Conservation (phyloP, 2,797 vertebrate genomes). For the Myotis myotis region DNA sequence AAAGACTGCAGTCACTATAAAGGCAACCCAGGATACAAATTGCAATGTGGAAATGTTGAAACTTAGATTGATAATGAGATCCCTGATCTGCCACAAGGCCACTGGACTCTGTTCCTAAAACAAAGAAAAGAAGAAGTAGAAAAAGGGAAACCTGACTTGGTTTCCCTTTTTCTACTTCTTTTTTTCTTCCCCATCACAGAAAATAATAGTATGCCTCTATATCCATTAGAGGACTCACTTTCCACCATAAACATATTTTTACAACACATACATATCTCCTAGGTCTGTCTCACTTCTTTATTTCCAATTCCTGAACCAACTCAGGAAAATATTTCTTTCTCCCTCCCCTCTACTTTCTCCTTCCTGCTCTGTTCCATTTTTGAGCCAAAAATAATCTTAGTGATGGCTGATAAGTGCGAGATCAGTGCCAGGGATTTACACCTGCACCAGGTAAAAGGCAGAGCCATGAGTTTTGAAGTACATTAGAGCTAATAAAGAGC, state of each 20-base stretch:
- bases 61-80: background rate
- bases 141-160: too few species aligned
- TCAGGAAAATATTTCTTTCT: background rate
- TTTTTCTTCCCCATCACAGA: background rate
- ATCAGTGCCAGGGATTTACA: conserved; percentile 48
- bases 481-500: conserved; percentile 53
- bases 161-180: background rate
- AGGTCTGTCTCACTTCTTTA: background rate
- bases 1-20: background rate
- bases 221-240: background rate
- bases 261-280: background rate
- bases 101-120: background rate
- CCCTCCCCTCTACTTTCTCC: conserved; percentile 20
- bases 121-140: too few species aligned
- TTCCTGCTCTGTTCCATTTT: conserved; percentile 50
- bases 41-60: background rate
- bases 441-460: conserved; percentile 11
- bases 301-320: background rate
- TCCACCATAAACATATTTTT: background rate
- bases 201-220: background rate
- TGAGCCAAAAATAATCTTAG: conserved; percentile 64
- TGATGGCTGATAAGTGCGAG: conserved; percentile 47
- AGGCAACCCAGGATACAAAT: background rate
- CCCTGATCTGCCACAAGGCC: background rate
- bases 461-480: conserved; percentile 48